Conservation (phyloP, 2,888 invertebrate species). For the Rhagonycha fulva region DNA sequence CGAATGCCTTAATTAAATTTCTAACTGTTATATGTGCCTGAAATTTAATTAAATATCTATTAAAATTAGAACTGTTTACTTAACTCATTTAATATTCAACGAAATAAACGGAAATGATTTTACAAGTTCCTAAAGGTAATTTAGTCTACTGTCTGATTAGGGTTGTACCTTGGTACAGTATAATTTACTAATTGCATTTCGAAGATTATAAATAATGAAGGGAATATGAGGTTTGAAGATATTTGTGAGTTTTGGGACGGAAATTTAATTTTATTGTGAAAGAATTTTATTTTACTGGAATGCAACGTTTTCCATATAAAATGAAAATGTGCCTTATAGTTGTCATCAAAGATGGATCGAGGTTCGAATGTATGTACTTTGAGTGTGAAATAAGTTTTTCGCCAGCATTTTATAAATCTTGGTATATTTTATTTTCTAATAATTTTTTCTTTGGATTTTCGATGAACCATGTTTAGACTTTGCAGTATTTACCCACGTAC, state of each 20-base stretch:
- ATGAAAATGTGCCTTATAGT: not conserved
- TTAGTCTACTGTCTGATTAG: not conserved
- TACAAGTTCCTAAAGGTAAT: not conserved
- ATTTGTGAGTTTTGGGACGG: not conserved
- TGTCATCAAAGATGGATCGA: not conserved
- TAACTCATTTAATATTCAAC: not conserved
- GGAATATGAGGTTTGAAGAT: not conserved
- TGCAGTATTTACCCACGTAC: not conserved
- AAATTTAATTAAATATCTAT: not conserved
- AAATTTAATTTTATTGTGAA: not conserved
- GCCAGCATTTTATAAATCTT: not conserved
- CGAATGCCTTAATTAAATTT: not conserved
- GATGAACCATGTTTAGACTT: not conserved
- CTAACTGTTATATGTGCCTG: not conserved
- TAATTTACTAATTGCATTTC: not conserved
- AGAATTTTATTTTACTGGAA: not conserved
- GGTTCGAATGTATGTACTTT: not conserved
- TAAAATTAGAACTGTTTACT: not conserved
- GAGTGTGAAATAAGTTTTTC: not conserved
- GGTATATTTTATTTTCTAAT: too few species aligned
- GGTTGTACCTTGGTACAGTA: not conserved
- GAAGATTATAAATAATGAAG: not conserved
- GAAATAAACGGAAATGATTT: not conserved
- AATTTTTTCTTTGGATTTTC: not conserved
- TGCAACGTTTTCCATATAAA: not conserved